Evolutionary conservation across 2,113 vertebrate genomes (phyloP), one percentile per base, ranked within the genome.

Genomic region (Orthonyx spaldingii): DNA sequence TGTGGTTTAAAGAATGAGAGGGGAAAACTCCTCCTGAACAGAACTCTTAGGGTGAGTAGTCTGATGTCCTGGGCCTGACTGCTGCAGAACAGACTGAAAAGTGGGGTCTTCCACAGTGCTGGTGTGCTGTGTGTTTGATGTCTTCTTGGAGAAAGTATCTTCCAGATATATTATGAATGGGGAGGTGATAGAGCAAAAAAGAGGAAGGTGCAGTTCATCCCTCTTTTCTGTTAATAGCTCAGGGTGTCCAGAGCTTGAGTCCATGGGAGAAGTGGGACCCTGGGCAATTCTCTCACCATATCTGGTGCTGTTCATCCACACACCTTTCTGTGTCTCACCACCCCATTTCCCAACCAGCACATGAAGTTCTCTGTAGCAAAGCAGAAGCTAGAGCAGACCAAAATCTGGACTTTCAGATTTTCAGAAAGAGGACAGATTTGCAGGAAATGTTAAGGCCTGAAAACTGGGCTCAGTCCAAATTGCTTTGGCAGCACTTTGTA

Each of bases 391-490:
- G 33, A 84, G 55, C 14, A 1, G 52, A 72, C 26, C 44, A 57
- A 91, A 95, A 87, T 80, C 30, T 59, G 68, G 76, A 61, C 33
- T 66, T 87, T 35, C 11, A 90, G 68, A 32, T 81, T 90, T 90
- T 76, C 66, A 80, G n/a, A 46, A 76, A 68, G 41, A 77, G 26
- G 37, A 92, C 75, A 88, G 69, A 86, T 94, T 94, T 92, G 11
- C 83, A 90, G 94, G 83, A 94, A 96, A 65, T 21, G 83, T 81
- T 53, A 77, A 84, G 87, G 74, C 42, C 76, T 81, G 64, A 70
- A 92, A 93, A 28, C 50, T 95, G 94, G 60, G 42, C 70, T 84
- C 42, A 16, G 22, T 88, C 95, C 96, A 96, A 90, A 92, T 93
- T 95, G 72, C 68, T 87, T 93, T 96, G 94, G 95, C 94, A 95